Conservation (phyloP, 2,797 vertebrate genomes). For the Crotalus adamanteus region DNA sequence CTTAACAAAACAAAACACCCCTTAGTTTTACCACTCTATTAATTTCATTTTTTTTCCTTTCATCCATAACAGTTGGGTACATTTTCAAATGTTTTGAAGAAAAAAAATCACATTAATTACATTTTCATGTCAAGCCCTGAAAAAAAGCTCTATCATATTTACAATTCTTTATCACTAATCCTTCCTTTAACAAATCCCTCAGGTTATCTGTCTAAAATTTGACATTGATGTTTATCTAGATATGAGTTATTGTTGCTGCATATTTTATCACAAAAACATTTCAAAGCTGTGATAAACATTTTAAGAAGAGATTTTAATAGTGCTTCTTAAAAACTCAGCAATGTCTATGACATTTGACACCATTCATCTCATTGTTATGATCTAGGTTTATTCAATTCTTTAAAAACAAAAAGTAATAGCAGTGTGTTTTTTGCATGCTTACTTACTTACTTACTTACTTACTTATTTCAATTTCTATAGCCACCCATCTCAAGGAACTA, state of each 20-base stretch:
- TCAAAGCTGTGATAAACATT: not conserved
- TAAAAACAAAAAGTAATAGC: not conserved
- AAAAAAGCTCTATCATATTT: not conserved
- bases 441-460: no score
- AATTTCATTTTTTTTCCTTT: not conserved
- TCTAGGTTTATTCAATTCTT: not conserved
- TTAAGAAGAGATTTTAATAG: not conserved
- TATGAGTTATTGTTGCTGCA: not conserved
- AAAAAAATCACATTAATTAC: not conserved
- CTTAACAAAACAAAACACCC: not conserved
- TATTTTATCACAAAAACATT: not conserved
- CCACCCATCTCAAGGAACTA: not conserved
- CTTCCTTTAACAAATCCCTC: not conserved
- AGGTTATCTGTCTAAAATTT: not conserved
- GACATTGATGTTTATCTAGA: not conserved
- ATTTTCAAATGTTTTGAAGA: not conserved
- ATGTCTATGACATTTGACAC: not conserved
- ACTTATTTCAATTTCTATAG: not conserved
- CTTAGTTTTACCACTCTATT: not conserved
- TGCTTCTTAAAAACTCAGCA: not conserved
- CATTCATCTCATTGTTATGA: not conserved
- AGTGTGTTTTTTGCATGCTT: not conserved
- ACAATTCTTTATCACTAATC: not conserved
- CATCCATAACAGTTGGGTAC: not conserved
- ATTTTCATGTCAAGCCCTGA: not conserved